phyloP scores from a whole-genome alignment of 2,113 vertebrate genomes.

The Trinectes maculatus region DNA sequence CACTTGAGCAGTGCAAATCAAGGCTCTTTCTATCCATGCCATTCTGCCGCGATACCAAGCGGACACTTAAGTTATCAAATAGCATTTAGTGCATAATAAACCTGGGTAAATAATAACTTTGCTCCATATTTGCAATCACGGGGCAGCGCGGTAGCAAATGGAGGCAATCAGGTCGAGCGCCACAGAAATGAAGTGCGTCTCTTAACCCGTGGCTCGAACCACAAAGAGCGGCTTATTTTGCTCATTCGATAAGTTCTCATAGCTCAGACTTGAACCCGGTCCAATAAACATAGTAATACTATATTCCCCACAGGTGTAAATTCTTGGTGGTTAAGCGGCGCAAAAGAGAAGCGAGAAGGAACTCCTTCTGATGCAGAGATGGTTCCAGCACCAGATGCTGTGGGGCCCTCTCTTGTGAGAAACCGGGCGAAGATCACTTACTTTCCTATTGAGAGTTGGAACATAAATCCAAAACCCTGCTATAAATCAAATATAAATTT shows the following conservation, averaged over 20 bases:
- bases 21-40: conserved; percentile 61
- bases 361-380: conserved; percentile 69
- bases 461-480: conserved; percentile 77
- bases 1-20: conserved; percentile 59
- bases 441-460: conserved; percentile 71
- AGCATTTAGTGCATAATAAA: conserved; percentile 57
- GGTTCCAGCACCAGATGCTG: conserved; percentile 77
- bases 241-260: conserved; percentile 64
- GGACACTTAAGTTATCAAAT: conserved; percentile 52
- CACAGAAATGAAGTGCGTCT: conserved; percentile 19
- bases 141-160: conserved; percentile 7
- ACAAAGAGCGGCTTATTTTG: conserved; percentile 65
- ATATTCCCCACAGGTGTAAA: conserved; percentile 79
- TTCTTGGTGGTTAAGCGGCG: conserved; percentile 66
- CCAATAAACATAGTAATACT: conserved; percentile 74
- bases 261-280: conserved; percentile 62
- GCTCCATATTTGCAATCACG: conserved; percentile 21
- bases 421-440: conserved; percentile 70
- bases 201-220: conserved; percentile 42
- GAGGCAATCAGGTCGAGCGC: conserved; percentile 32
- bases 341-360: conserved; percentile 49
- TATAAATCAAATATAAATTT: conserved; percentile 82
- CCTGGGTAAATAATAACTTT: conserved; percentile 52
- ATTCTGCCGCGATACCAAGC: conserved; percentile 37
- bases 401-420: conserved; percentile 65